Evolutionary conservation across 2,888 invertebrate species (phyloP), one percentile per base, ranked within the genome.

Genomic region (Leptopilina syphax): DNA sequence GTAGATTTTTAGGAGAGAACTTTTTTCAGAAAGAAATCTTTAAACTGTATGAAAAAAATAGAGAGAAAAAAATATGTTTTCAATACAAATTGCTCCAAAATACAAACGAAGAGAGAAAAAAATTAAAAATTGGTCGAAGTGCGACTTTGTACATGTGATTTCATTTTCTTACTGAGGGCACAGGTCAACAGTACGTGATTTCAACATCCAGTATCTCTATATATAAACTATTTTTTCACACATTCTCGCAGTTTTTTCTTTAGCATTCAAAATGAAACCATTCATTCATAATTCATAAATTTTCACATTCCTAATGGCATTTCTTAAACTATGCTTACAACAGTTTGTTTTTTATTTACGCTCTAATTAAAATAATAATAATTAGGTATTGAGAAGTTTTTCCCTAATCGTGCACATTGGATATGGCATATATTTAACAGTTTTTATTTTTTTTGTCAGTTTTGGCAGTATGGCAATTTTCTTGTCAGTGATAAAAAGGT

Each of bases 401-500:
- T 89, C 87, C 86, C 89, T 90, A 10, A 90, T 90, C 89, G 88
- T 90, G 89, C 88, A 87, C 87, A 88, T 88, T 88, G 89, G 88
- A 84, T 88, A 89, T 87, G 89, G 88, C 87, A 85, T 86, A 44
- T 44, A 44, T 50, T 50, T 89, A 86, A 86, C 89, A 90, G 90
- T 91, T 34, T 34, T 34, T 34, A 34, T 34, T 27, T 34, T 34
- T 34, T 34, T 34, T 91, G 89, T 91, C 90, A 50, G 87, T 89
- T 92, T 92, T 92, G 92, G 92, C 92, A 92, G 92, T 92, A 91
- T 89, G 89, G 90, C 88, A 90, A 89, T 90, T 89, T 88, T 87
- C 84, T 86, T 87, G 84, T 88, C 84, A 85, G 87, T 88, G 86
- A 85, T 88, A 88, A 87, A 88, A 87, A 88, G 87, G 84, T 86